Percentiles rank a stretch among this genome's conserved stretches.
phyloP scores from a whole-genome alignment of 1,140 invertebrate species.

The Magallana gigas region DNA sequence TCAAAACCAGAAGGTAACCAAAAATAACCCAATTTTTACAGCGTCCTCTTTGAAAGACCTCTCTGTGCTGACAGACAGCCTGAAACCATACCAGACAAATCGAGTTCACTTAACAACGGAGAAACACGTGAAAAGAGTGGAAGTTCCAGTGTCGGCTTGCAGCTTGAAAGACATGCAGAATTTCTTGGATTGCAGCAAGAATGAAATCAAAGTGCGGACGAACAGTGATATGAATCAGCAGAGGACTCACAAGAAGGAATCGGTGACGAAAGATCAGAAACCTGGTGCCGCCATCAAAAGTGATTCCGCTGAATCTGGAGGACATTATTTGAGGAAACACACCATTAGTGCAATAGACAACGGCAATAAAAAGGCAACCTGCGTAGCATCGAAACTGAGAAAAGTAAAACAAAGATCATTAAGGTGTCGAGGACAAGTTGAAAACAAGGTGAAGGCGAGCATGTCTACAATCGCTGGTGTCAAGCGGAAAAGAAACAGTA shows the following conservation, averaged over 20 bases:
- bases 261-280: background rate
- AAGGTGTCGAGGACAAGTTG: slow-evolving; percentile 39
- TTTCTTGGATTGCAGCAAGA: slow-evolving; percentile 8
- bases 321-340: slow-evolving; percentile 32
- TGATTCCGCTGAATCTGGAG: background rate
- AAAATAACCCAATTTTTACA: slow-evolving; percentile 13
- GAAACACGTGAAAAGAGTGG: background rate
- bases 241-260: background rate
- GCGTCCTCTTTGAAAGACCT: slow-evolving; percentile 34
- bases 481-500: slow-evolving; percentile 33
- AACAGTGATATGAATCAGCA: slow-evolving; percentile 29
- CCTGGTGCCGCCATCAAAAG: background rate
- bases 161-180: slow-evolving; percentile 35
- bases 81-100: slow-evolving; percentile 26
- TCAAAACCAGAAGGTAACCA: slow-evolving; percentile 6
- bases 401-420: slow-evolving; percentile 36
- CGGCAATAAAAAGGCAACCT: background rate
- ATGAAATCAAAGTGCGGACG: slow-evolving; percentile 34
- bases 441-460: slow-evolving; percentile 21
- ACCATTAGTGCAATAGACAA: background rate
- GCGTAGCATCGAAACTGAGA: background rate
- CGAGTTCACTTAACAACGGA: background rate
- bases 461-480: background rate
- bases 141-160: background rate
- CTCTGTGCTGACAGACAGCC: slow-evolving; percentile 33